A percentile compares a stretch with the other conserved stretches of the same genome.
phyloP scores from a whole-genome alignment of 1,140 invertebrate species.

The Magallana gigas region DNA sequence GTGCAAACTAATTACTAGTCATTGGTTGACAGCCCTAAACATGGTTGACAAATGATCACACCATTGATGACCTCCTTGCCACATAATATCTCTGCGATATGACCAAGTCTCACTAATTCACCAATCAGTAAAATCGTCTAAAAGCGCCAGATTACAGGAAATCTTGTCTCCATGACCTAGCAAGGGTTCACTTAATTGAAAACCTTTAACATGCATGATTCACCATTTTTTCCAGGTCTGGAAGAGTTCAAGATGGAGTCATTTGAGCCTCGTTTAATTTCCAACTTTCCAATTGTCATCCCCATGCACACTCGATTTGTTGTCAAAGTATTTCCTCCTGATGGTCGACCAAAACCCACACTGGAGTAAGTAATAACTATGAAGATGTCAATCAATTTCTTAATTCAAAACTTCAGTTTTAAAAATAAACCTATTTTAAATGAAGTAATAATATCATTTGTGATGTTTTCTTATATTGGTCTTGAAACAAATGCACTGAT shows the following conservation, averaged over 20 bases:
- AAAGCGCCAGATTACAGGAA: conserved; percentile 12
- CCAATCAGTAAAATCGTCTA: conserved; percentile 17
- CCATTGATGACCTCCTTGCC: conserved; percentile 10
- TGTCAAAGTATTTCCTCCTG: conserved; percentile 83
- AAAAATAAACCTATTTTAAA: too few relatives aligned
- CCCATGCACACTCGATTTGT: conserved; percentile 83
- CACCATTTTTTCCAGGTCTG: conserved; percentile 81
- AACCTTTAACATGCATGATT: conserved; percentile 30
- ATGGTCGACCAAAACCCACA: conserved; percentile 78
- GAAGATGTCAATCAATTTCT: not conserved
- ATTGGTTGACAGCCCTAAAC: conserved; percentile 18
- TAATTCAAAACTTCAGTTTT: too few relatives aligned
- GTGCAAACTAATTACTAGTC: not conserved
- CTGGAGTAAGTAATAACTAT: conserved; percentile 67
- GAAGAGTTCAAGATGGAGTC: conserved; percentile 81
- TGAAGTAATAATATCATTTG: too few relatives aligned
- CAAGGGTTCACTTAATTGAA: conserved; percentile 36
- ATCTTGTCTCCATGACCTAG: conserved; percentile 26
- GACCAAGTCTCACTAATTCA: conserved; percentile 26
- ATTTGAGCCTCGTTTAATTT: conserved; percentile 80
- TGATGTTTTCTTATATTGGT: too few relatives aligned
- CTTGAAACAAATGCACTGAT: too few relatives aligned
- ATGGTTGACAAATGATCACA: not conserved
- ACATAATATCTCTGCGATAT: not conserved
- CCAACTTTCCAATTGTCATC: conserved; percentile 81